These are phyloP conservation scores for Micrasema longulum DNA, from an alignment of 1,140 invertebrate species.

Conservation along the genomic window DNA sequence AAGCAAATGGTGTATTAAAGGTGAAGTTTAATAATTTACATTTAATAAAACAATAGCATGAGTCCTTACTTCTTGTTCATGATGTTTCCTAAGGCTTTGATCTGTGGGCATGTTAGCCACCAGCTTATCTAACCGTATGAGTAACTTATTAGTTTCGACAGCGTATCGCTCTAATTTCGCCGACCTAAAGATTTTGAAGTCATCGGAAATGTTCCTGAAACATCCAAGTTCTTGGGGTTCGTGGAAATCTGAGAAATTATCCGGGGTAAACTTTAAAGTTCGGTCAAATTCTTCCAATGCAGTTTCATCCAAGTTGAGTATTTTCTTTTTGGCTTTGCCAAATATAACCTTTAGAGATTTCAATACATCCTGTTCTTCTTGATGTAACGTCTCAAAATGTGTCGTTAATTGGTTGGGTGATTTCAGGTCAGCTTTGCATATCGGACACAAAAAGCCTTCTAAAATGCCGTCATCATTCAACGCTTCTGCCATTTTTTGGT, in stretches of 20 bases:
- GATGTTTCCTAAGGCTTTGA: slow-evolving; percentile 85
- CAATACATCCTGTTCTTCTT: slow-evolving; percentile 90
- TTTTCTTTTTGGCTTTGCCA: slow-evolving; percentile 90
- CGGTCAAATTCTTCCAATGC: slow-evolving; percentile 70
- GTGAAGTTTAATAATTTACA: background rate
- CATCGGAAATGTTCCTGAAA: slow-evolving; percentile 77
- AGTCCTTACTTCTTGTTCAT: slow-evolving; percentile 71
- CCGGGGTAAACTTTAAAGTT: slow-evolving; percentile 59
- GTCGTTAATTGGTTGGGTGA: slow-evolving; percentile 83
- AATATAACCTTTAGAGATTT: slow-evolving; percentile 92
- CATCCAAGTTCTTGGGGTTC: slow-evolving; percentile 77
- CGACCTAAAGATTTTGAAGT: slow-evolving; percentile 79
- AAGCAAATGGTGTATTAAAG: too few relatives aligned
- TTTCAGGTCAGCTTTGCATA: slow-evolving; percentile 90
- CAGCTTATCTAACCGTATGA: slow-evolving; percentile 94
- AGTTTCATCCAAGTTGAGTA: slow-evolving; percentile 82
- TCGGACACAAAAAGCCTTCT: slow-evolving; percentile 94
- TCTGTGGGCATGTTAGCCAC: slow-evolving; percentile 86
- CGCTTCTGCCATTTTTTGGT: slow-evolving; percentile 33
- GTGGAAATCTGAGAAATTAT: slow-evolving; percentile 58
- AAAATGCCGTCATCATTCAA: slow-evolving; percentile 73
- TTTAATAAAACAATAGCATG: background rate
- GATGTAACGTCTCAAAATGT: slow-evolving; percentile 90
- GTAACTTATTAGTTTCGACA: slow-evolving; percentile 94
- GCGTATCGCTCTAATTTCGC: slow-evolving; percentile 85